Base-by-base conservation (phyloP, 2,888 invertebrate species). In the Caenorhabditis sulstoni region DNA sequence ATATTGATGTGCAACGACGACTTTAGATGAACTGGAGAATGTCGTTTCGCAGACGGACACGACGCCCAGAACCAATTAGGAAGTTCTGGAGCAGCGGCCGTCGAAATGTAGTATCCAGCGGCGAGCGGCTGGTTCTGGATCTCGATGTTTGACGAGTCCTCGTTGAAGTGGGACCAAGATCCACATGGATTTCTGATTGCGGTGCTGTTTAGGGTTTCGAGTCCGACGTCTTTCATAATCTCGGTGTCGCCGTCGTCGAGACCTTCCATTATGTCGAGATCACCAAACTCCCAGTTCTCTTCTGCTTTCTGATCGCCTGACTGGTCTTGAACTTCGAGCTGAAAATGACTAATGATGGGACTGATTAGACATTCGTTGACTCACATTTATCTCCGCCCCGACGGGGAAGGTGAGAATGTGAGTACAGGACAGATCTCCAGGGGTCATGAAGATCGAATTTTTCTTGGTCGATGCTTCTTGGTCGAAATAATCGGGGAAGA, bases 21-120 rank as follows among this genome's bases (percentile, higher is more conserved):
- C 93, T 92, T 89, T 14, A 91, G 87, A 78, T 87, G 88, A 66
- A 87, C 86, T 9, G 90, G 87, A 14, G 59, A 45, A 7, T 79
- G 83, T 41, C 75, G 57, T 41, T 81, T 82, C 7, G 83, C 79
- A 11, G 70, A 66, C 3, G 87, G 95, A 92, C 96, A 96, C 47
- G 95, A 94, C 55, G 96, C 94, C 97, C 97, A 98, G 83, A 94
- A 94, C 91, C 92, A 92, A 71, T 89, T 88, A 55, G 97, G 97
- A 94, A 97, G 95, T 65, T 94, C 93, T 62, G 94, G 95, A 79
- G 96, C 95, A 11, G 87, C 89, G 65, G 98, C 98, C 49, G 99
- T 99, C 39, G 97, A 97, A 80, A 99, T 95, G 91, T 96, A 93
- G 92, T 97, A 99, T 67, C 99, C 99, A 88, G 98, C 93, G 68